Percentiles rank a stretch among this genome's conserved stretches.
Conservation (phyloP, 1,140 invertebrate species). For the honey bee (Apis mellifera) region Amel_HAv3.1 CM009934.2:8891001-8891500, state of each 20-base stretch:
- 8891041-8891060: constrained; percentile 61
- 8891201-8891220: constrained; percentile 23
- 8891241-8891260: constrained; percentile 47
- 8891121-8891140: constrained; percentile 51
- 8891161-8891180: constrained; percentile 49
- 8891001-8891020: constrained; percentile 49
- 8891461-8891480: constrained; percentile 17
- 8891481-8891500: constrained; percentile 34
- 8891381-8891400: constrained; percentile 79
- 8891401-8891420: constrained; percentile 63
- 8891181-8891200: constrained; percentile 49
- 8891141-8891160: constrained; percentile 45
- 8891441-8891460: constrained; percentile 46
- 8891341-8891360: constrained; percentile 59
- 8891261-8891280: constrained; percentile 60
- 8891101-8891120: constrained; percentile 44
- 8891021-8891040: constrained; percentile 55
- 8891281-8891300: constrained; percentile 37
- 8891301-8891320: constrained; percentile 58
- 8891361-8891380: constrained; percentile 72
- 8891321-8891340: constrained; percentile 34
- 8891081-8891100: constrained; percentile 25
- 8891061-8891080: constrained; percentile 69
- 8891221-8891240: constrained; percentile 39
- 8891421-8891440: constrained; percentile 57